Evolutionary conservation across 2,113 vertebrate genomes (phyloP).

Genomic region (Cyanoramphus novaezelandiae): DNA sequence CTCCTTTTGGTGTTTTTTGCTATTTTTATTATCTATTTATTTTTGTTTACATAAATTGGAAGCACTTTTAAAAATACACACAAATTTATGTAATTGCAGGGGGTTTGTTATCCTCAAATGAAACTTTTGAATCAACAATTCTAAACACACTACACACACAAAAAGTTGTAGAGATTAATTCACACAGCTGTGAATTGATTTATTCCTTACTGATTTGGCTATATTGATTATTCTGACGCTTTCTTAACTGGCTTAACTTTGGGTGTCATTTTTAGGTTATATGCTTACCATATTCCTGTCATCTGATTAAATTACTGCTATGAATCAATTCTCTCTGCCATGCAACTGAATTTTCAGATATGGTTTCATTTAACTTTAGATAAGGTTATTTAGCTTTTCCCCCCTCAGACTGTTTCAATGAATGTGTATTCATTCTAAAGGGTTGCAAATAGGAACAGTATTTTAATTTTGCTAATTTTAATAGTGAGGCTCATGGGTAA

Average conservation of each 20-base stretch:
- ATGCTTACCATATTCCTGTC: neutral
- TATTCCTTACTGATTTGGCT: slow-evolving; percentile 30
- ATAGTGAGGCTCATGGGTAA: neutral
- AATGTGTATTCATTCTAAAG: neutral
- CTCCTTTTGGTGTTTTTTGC: neutral
- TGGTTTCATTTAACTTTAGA: slow-evolving; percentile 8
- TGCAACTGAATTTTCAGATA: neutral
- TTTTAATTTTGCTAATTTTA: slow-evolving; percentile 28
- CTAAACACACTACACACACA: neutral
- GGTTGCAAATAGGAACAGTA: neutral
- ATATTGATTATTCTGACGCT: slow-evolving; percentile 35
- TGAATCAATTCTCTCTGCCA: slow-evolving; percentile 29
- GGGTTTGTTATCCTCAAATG: neutral
- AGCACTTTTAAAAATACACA: neutral
- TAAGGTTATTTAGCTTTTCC: neutral
- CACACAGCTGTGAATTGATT: neutral
- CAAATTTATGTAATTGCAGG: neutral
- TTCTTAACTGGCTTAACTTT: slow-evolving; percentile 40
- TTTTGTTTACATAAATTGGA: neutral
- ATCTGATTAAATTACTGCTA: slow-evolving; percentile 14
- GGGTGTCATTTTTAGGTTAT: slow-evolving; percentile 39
- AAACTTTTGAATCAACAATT: neutral
- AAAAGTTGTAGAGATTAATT: slow-evolving; percentile 6
- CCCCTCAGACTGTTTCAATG: neutral
- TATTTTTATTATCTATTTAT: neutral